Conservation (phyloP, 2,888 invertebrate genomes). For the Eretmocerus hayati region DNA sequence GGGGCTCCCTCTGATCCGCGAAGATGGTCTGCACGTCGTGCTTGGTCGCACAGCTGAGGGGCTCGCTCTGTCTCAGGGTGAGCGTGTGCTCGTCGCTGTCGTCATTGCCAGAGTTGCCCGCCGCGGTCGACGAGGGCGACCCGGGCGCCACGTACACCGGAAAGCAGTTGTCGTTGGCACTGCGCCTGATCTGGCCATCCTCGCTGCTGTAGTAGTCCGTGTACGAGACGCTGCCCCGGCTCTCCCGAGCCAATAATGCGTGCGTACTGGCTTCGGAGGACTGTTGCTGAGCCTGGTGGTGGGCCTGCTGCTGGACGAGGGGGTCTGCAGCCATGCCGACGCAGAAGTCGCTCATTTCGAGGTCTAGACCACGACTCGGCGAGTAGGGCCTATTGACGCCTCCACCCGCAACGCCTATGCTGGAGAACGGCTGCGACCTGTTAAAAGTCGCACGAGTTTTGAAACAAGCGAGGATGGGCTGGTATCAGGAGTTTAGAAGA, state of each 20-base stretch:
- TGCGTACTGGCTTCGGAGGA: no score
- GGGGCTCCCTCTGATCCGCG: constrained; percentile 34
- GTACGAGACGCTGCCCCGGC: constrained; percentile 44
- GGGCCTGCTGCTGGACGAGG: no score
- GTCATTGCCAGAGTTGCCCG: constrained; percentile 27
- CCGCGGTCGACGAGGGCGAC: constrained; percentile 13
- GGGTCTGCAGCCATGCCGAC: constrained; percentile 39
- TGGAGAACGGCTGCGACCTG: constrained; percentile 33
- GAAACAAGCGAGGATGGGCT: no score
- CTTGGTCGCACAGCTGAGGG: constrained; percentile 42
- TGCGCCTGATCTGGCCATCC: constrained; percentile 41
- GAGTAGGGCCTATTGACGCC: no score
- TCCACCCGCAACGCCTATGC: no score
- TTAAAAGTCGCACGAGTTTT: no score
- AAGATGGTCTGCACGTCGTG: constrained; percentile 42
- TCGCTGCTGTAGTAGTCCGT: constrained; percentile 46
- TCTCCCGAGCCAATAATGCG: constrained; percentile 36
- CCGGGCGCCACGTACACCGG: constrained; percentile 16
- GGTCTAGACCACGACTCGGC: constrained; percentile 50
- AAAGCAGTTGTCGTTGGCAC: constrained; percentile 24
- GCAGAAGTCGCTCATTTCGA: constrained; percentile 48
- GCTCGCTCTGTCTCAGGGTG: constrained; percentile 39
- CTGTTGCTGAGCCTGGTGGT: constrained; percentile 15
- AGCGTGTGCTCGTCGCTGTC: constrained; percentile 45
- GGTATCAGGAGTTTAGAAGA: no score